Conservation (phyloP, 30 jellyfish, hydroid and myxozoan genomes). For the Aurelia sp. region DNA sequence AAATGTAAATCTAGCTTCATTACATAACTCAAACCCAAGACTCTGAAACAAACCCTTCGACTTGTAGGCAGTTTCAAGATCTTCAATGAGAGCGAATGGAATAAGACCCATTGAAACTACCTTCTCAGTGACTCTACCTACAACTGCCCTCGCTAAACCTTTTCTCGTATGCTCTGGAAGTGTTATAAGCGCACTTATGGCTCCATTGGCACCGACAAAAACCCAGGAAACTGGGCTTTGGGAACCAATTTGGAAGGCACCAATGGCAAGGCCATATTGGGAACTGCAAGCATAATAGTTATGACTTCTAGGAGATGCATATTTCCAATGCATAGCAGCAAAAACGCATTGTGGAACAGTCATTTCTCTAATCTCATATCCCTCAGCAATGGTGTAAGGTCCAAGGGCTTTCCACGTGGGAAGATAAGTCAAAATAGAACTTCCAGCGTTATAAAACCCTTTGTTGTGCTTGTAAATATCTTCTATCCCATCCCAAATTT, state of each 20-base stretch:
- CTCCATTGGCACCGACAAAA: conserved; percentile 23
- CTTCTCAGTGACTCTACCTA: conserved; percentile 10
- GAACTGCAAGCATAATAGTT: neutral
- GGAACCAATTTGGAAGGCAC: conserved; percentile 38
- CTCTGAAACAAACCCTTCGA: conserved; percentile 24
- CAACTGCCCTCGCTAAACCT: conserved; percentile 62
- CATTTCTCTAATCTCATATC: conserved; percentile 29
- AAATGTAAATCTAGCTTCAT: neutral
- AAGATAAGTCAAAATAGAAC: neutral
- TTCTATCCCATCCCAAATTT: neutral
- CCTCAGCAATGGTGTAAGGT: neutral
- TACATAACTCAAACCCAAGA: conserved; percentile 22
- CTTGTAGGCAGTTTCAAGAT: conserved; percentile 11
- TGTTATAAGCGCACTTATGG: conserved; percentile 27
- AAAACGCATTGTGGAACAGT: conserved; percentile 10
- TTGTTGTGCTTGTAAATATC: neutral
- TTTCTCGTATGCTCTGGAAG: conserved; percentile 35
- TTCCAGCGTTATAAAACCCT: neutral
- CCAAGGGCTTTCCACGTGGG: neutral
- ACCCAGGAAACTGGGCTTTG: conserved; percentile 55
- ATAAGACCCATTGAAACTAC: conserved; percentile 2
- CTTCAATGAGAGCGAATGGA: conserved; percentile 41
- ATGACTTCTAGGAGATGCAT: neutral
- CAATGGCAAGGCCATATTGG: conserved; percentile 37
- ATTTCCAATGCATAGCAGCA: conserved; percentile 29